These are phyloP conservation scores for Sycophila texana DNA, from an alignment of 2,888 invertebrate species.

Conservation along the genomic window DNA sequence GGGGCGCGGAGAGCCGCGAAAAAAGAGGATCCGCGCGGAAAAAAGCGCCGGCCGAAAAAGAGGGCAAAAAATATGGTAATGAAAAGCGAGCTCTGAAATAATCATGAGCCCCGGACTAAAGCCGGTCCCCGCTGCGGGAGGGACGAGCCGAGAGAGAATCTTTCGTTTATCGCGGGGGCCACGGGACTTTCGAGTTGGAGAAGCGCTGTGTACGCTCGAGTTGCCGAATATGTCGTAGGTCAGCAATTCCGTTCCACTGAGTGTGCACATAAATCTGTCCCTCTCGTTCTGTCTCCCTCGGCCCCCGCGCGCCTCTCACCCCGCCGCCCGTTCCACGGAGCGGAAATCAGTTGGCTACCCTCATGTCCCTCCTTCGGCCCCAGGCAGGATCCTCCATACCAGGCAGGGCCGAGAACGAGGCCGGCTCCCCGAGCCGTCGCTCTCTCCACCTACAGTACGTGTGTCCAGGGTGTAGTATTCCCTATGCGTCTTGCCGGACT, in stretches of 20 bases:
- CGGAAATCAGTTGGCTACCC: slow-evolving; percentile 54
- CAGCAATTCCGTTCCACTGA: slow-evolving; percentile 54
- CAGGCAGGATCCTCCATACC: background rate
- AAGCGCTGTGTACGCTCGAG: slow-evolving; percentile 14
- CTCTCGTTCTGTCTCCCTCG: background rate
- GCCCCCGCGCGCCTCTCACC: background rate
- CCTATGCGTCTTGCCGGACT: slow-evolving; percentile 41
- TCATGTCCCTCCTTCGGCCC: background rate
- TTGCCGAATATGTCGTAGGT: slow-evolving; percentile 55
- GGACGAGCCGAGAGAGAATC: background rate
- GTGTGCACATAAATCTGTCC: slow-evolving; percentile 54
- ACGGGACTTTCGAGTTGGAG: slow-evolving; percentile 4
- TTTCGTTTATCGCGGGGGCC: slow-evolving; percentile 44
- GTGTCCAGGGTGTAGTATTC: slow-evolving; percentile 29
- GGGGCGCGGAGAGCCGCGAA: background rate
- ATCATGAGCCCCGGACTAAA: slow-evolving; percentile 40
- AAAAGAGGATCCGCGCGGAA: slow-evolving; percentile 4
- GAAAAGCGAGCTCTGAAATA: slow-evolving; percentile 52
- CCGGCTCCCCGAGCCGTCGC: background rate
- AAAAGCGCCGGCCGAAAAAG: slow-evolving; percentile 13
- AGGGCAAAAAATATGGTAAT: slow-evolving; percentile 47
- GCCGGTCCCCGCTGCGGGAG: background rate
- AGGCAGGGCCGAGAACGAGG: background rate
- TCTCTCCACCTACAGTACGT: background rate
- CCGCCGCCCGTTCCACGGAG: slow-evolving; percentile 8